phyloP scores from a whole-genome alignment of 1,140 invertebrate species.

The Aphaenogaster rudis region DNA sequence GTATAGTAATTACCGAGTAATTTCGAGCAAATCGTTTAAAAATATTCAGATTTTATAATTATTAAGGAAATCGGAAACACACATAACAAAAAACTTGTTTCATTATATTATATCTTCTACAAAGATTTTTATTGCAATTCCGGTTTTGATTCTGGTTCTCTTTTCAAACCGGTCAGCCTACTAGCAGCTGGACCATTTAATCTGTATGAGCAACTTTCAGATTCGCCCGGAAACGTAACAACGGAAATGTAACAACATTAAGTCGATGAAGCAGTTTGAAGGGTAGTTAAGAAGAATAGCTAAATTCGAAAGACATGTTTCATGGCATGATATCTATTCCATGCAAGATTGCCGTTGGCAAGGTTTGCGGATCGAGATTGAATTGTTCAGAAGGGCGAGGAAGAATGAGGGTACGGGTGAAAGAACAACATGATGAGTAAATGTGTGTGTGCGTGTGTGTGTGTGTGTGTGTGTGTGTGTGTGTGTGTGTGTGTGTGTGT shows the following conservation, averaged over 20 bases:
- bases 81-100: constrained; percentile 1
- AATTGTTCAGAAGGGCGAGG: constrained; percentile 25
- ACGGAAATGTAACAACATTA: background rate
- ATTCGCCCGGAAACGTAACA: background rate
- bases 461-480: too few species aligned
- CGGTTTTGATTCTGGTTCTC: constrained; percentile 32
- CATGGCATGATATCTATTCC: constrained; percentile 67
- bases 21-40: background rate
- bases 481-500: too few species aligned
- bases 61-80: background rate
- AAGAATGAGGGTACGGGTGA: background rate
- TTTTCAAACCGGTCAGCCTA: constrained; percentile 44
- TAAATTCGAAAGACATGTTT: background rate
- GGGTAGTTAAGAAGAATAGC: background rate
- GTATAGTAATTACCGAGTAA: background rate
- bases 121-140: background rate
- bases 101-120: background rate
- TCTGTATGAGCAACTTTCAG: constrained; percentile 18
- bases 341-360: constrained; percentile 63
- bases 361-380: constrained; percentile 62
- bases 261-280: constrained; percentile 16
- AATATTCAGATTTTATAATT: constrained; percentile 1
- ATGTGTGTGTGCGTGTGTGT: too few species aligned
- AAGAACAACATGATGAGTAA: background rate
- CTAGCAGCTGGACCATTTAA: constrained; percentile 3